A percentile compares a stretch with the other conserved stretches of the same genome.
phyloP scores from a whole-genome alignment of 2,888 invertebrate genomes.

The Clivina fossor region DNA sequence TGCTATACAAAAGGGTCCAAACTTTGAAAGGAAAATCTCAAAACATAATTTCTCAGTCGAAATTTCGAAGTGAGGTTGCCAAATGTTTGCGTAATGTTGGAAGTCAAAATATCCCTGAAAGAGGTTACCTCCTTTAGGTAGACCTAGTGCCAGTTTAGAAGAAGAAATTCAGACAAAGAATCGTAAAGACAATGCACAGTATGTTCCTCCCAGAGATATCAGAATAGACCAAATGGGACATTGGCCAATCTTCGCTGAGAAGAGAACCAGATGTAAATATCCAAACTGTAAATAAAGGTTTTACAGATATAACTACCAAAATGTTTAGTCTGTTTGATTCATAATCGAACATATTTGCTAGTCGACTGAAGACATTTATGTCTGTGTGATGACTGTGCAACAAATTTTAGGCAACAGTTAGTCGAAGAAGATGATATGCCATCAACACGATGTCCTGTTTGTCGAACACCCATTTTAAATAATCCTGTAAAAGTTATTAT shows the following conservation, averaged over 20 bases:
- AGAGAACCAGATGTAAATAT: too few species aligned
- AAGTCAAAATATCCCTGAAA: too few species aligned
- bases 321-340: background rate
- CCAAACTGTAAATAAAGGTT: too few species aligned
- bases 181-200: too few species aligned
- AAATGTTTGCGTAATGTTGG: constrained; percentile 16
- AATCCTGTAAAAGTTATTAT: background rate
- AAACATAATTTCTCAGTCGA: constrained; percentile 34
- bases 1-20: constrained; percentile 10
- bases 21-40: constrained; percentile 13
- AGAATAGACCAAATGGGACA: too few species aligned
- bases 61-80: constrained; percentile 35
- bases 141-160: too few species aligned
- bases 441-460: background rate
- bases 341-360: background rate
- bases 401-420: background rate
- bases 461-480: background rate
- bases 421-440: background rate
- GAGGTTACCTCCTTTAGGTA: too few species aligned
- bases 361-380: background rate
- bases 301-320: background rate
- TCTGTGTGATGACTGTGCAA: background rate
- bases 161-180: too few species aligned
- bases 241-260: too few species aligned
- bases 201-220: too few species aligned